These are phyloP conservation scores for Charina bottae DNA, from an alignment of 2,113 vertebrate genomes.

Conservation along the genomic window DNA sequence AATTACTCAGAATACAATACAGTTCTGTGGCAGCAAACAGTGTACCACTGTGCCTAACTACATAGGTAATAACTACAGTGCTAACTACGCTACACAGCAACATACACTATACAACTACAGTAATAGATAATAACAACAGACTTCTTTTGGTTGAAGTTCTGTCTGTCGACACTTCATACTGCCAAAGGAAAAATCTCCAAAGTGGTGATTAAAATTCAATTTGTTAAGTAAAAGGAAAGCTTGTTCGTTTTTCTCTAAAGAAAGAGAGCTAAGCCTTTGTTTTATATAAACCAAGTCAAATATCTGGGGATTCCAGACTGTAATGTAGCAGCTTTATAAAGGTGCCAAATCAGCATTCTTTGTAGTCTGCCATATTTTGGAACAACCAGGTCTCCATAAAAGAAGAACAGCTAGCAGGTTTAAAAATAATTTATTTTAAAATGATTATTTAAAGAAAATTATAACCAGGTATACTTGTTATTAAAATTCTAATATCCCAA, in stretches of 20 bases:
- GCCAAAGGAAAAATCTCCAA: constrained; percentile 11
- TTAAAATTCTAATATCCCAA: background rate
- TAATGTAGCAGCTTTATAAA: constrained; percentile 34
- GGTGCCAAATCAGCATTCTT: constrained; percentile 45
- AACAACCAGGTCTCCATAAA: constrained; percentile 12
- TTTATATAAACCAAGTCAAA: constrained; percentile 50
- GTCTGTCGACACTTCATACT: background rate
- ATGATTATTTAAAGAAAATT: background rate
- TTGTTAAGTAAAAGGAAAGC: background rate
- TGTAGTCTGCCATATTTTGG: background rate
- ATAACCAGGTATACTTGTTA: accelerated
- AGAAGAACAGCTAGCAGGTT: background rate
- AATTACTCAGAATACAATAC: background rate
- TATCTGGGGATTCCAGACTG: constrained; percentile 36
- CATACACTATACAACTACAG: background rate
- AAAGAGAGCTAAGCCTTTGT: background rate
- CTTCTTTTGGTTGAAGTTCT: background rate
- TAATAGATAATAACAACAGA: background rate
- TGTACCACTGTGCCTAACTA: background rate
- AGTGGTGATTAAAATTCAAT: background rate
- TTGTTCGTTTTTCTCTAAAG: background rate
- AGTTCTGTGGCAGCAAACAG: background rate
- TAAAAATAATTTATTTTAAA: constrained; percentile 2
- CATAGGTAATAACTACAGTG: background rate
- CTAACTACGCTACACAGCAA: background rate